Evolutionary conservation across 2,113 vertebrate species (phyloP).

Genomic region (Dunckerocampus dactyliophorus): DNA sequence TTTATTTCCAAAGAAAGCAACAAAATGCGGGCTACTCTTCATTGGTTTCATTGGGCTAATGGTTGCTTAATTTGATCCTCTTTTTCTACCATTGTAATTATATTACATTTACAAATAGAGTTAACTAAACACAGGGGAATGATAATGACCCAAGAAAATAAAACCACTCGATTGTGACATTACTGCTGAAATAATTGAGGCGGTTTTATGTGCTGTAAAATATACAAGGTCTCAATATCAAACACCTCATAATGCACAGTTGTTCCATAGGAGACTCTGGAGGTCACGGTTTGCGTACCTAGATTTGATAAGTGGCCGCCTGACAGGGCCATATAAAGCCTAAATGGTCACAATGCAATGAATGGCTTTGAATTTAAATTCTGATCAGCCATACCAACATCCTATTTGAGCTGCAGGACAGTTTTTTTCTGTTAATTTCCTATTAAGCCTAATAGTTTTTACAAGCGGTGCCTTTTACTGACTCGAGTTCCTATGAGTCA

Average conservation of each 20-base stretch:
- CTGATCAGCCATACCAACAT: background rate
- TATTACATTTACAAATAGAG: constrained; percentile 28
- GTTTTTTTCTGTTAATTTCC: background rate
- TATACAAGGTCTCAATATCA: constrained; percentile 15
- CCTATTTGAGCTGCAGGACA: background rate
- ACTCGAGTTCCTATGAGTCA: no score
- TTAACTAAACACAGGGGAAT: constrained; percentile 47
- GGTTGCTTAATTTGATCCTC: constrained; percentile 26
- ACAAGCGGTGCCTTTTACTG: no score
- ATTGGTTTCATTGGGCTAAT: constrained; percentile 43
- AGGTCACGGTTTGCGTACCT: constrained; percentile 8
- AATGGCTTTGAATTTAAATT: background rate
- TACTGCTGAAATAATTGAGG: constrained; percentile 38
- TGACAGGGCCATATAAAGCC: background rate
- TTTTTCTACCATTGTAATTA: constrained; percentile 22
- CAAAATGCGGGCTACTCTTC: constrained; percentile 16
- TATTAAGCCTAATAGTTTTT: background rate
- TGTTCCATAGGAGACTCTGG: constrained; percentile 2
- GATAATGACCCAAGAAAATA: constrained; percentile 36
- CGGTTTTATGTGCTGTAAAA: constrained; percentile 38
- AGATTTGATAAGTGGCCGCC: constrained; percentile 10
- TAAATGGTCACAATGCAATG: background rate
- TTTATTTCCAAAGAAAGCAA: constrained; percentile 23
- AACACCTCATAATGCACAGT: constrained; percentile 11
- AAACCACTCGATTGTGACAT: constrained; percentile 37